Conservation (phyloP, 2,888 invertebrate species). For the Fragum sueziense region DNA sequence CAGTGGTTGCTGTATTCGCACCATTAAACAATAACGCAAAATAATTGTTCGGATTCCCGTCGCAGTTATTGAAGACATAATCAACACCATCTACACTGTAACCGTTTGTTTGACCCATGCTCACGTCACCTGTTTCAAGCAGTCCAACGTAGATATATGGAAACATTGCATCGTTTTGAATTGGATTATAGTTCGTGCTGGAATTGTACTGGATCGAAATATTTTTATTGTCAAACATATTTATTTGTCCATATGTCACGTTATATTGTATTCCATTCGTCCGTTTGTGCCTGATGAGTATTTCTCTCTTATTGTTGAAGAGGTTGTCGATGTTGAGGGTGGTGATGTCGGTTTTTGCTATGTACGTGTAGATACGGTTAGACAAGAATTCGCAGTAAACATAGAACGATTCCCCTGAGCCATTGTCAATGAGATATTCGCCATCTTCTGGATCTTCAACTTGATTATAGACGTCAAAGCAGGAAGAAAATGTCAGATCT, state of each 20-base stretch:
- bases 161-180: not conserved
- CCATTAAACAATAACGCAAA: not conserved
- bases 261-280: slow-evolving; percentile 42
- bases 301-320: slow-evolving; percentile 36
- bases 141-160: not conserved
- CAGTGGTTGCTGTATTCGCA: not conserved
- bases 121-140: not conserved
- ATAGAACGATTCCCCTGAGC: slow-evolving; percentile 12
- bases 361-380: slow-evolving; percentile 46
- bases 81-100: not conserved
- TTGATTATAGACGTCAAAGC: slow-evolving; percentile 42
- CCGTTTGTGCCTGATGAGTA: too few species aligned
- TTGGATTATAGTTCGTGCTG: slow-evolving; percentile 12
- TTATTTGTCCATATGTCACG: slow-evolving; percentile 38
- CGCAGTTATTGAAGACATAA: not conserved
- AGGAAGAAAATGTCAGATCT: not conserved
- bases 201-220: slow-evolving; percentile 46
- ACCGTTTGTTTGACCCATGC: not conserved
- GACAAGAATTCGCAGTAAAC: slow-evolving; percentile 53
- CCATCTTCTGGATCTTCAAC: slow-evolving; percentile 29
- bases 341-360: slow-evolving; percentile 30
- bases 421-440: slow-evolving; percentile 39
- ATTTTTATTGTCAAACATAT: slow-evolving; percentile 17
- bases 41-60: slow-evolving; percentile 1
- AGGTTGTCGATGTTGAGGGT: slow-evolving; percentile 42